Base-by-base conservation (phyloP, 2,888 invertebrate genomes). In the Hesperia comma region DNA sequence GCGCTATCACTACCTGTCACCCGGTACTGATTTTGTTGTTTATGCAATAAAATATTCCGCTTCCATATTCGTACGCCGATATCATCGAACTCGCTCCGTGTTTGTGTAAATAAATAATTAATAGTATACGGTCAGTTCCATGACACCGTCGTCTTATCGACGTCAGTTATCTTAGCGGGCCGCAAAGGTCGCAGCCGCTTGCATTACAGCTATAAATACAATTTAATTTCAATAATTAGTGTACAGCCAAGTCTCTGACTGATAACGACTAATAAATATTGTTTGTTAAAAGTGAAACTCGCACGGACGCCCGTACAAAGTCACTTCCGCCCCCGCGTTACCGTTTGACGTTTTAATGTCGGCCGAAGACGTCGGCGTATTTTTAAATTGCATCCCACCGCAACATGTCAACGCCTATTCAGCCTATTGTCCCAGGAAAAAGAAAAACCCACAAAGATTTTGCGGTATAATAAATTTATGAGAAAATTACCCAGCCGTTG, bases 401-500 rank as follows among this genome's bases (percentile, higher is more conserved):
- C 86, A 89, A 84, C 87, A 82, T 88, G 92, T 92, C 92, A 92
- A 86, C 92, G 89, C 89, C 84, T 87, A 86, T 90, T 88, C 80
- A 83, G 78, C 74, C 83, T 80, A 84, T 85, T 83, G 84, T 85
- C 79, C 72, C 66, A 66, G 60, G 79, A 80, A 81, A 80, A 75
- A 71, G 74, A 71, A 77, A 84, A 83, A 84, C 82, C 84, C 78
- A 83, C 85, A 89, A 87, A 82, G 79, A 82, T 82, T 83, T 83
- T 86, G 87, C 80, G 86, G 90, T 88, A 83, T 83, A 80, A 90
- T 87, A 88, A 87, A 86, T 88, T 88, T 86, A 84, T 86, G 82
- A 85, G 84, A 83, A 89, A 90, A 91, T 88, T 88, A 91, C 84
- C 87, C 74, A 82, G 80, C 78, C 77, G 81, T 82, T 87, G 89